Base-by-base conservation (phyloP, 2,888 invertebrate species). In the Dexiosoma caninum region DNA sequence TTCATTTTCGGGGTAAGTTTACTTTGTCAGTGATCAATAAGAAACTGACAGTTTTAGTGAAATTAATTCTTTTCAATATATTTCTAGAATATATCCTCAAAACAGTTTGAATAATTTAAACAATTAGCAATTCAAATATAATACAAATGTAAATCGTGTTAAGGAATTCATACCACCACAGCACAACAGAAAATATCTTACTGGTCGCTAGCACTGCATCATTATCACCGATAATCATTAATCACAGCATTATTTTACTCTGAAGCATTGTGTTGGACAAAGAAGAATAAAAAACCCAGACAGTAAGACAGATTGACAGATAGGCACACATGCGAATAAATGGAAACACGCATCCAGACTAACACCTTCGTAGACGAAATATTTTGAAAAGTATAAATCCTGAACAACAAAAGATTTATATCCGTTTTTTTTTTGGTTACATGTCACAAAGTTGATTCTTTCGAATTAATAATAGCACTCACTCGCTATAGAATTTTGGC, bases 401-500 rank as follows among this genome's bases (percentile, higher is more conserved):
- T 67, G 60, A 67, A 60, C 57, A 76, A 80, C 53, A 67, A 66
- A 62, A 76, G 30, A 75, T 53, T 59, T n/a, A n/a, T n/a, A n/a
- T n/a, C n/a, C n/a, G n/a, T n/a, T 80, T 72, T 51, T 71, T 44
- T n/a, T 37, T 49, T 64, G 55, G 70, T n/a, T n/a, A 71, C 80
- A 76, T 75, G 51, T 46, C 78, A 78, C 83, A 84, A 85, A 85
- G 84, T 87, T 86, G 87, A 87, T 86, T 87, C 84, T 85, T 86
- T 86, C 86, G 87, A 86, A 87, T 88, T 87, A 86, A 87, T 87
- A 87, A 86, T 86, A 85, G 86, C 83, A 82, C 75, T 67, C 83
- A 82, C 75, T 64, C 66, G 66, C 70, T 76, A 82, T 67, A 75
- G 77, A 75, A 53, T 64, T 69, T 57, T 30, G 30, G 37, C 55